Percentiles rank a stretch among this genome's conserved stretches.
Conservation (phyloP, 2,888 invertebrate genomes). For the Amaurobius ferox region DNA sequence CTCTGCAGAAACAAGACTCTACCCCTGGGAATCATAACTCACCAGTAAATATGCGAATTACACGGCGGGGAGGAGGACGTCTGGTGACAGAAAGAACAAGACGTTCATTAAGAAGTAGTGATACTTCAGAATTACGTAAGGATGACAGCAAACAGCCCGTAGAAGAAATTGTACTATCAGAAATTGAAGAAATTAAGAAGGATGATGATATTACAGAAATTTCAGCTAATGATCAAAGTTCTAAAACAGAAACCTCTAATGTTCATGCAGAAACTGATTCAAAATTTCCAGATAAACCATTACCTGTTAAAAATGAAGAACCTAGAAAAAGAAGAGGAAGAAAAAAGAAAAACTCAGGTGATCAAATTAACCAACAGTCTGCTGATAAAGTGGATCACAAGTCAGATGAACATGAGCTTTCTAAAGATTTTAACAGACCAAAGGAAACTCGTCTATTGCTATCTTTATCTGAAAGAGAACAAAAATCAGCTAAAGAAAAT, state of each 20-base stretch:
- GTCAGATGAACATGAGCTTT: slow-evolving; percentile 59
- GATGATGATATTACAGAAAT: slow-evolving; percentile 36
- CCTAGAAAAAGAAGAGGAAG: slow-evolving; percentile 74
- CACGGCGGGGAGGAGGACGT: slow-evolving; percentile 46
- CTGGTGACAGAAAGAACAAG: slow-evolving; percentile 59
- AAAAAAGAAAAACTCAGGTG: slow-evolving; percentile 75
- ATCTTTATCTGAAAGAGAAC: slow-evolving; percentile 65
- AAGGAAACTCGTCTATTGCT: slow-evolving; percentile 61
- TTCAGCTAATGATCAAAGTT: not conserved
- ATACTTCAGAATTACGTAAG: slow-evolving; percentile 34
- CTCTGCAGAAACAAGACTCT: slow-evolving; percentile 24
- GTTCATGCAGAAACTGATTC: not conserved
- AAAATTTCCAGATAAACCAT: slow-evolving; percentile 23
- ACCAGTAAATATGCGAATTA: slow-evolving; percentile 28
- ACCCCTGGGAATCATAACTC: slow-evolving; percentile 3
- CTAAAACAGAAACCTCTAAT: not conserved
- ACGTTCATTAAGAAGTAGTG: slow-evolving; percentile 64
- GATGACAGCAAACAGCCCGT: slow-evolving; percentile 20
- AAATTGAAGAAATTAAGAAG: slow-evolving; percentile 39
- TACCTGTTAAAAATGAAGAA: slow-evolving; percentile 50
- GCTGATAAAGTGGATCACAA: slow-evolving; percentile 59
- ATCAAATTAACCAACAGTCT: slow-evolving; percentile 9
- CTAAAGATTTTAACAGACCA: slow-evolving; percentile 61
- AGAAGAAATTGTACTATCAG: slow-evolving; percentile 25
- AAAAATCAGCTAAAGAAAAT: slow-evolving; percentile 58